Conservation (phyloP, 2,113 vertebrate species). For the Ceyx melanurus region DNA sequence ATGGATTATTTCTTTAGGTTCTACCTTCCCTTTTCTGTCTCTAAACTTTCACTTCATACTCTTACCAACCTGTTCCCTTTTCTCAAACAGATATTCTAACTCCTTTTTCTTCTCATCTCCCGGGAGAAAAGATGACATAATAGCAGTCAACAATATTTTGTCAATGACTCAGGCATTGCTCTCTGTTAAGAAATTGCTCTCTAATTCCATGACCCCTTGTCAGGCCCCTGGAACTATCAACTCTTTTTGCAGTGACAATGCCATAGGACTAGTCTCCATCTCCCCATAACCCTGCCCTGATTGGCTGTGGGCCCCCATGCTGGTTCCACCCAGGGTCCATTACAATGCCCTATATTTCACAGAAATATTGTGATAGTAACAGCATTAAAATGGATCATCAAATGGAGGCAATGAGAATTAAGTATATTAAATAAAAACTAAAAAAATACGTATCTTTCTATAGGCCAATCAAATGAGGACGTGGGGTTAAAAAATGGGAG, state of each 20-base stretch:
- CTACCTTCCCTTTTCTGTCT: neutral
- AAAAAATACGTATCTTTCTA: neutral
- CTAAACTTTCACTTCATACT: neutral
- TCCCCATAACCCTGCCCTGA: neutral
- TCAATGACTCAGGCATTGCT: neutral
- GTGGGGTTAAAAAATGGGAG: neutral
- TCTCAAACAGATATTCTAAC: neutral
- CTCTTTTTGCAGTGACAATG: neutral
- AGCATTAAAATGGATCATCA: neutral
- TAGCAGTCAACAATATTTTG: neutral
- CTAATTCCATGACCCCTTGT: neutral
- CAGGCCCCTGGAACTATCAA: neutral
- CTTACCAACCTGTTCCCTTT: neutral
- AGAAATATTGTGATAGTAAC: neutral
- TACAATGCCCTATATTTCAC: neutral
- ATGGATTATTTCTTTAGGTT: neutral
- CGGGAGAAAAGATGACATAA: neutral
- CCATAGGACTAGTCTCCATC: fast-evolving
- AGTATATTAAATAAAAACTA: neutral
- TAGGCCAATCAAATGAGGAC: neutral
- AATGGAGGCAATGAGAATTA: neutral
- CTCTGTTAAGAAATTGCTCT: neutral
- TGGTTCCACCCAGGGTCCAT: neutral
- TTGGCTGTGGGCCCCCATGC: too few relatives aligned
- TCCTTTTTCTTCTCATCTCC: neutral